Base-by-base conservation (phyloP, 2,888 invertebrate genomes). In the Ctena decussata region DNA sequence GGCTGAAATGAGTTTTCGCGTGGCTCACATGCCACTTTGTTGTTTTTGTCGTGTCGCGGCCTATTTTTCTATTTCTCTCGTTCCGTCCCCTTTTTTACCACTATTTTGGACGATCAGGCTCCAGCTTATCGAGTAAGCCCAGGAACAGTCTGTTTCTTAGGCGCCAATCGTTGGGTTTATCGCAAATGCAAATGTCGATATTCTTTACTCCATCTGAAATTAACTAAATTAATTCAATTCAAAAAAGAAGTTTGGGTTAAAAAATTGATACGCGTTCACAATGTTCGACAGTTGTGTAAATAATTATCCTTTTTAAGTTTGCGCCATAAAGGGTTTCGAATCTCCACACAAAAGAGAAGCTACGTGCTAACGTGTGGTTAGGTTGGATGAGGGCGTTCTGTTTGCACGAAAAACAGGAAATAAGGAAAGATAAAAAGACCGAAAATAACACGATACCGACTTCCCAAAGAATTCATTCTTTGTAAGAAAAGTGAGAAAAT, bases 351-450 rank as follows among this genome's bases (percentile, higher is more conserved):
- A 65, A 65, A 65, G 65, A 35, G 32, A 35, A 11, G 1, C 27
- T 30, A 65, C 65, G 30, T 65, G 65, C 65, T 65, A 65, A 65
- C 65, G 32, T 65, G 65, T 65, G 65, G 8, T 65, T 65, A 65
- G 65, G 21, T 1, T 12, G 65, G 65, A 65, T 65, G 65, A 65
- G 30, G 65, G 65, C 65, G 65, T 65, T 65, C 35, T 65, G 35
- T 65, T 65, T 65, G 65, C 65, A 65, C 65, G 35, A 32, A 32
- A 35, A 65, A 65, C 65, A 65, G 65, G 65, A 65, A 65, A 65
- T 35, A 65, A 65, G 65, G 30, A 27, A 65, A 35, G 65, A 65
- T 65, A 65, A 65, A 65, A 65, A 32, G 65, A 65, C 6, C 24
- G 1, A 65, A 65, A 65, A 65, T 65, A 65, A 65, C 65, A 65